Percentiles rank a stretch among this genome's conserved stretches.
phyloP scores from a whole-genome alignment of 2,888 invertebrate species.

The Dioctria rufipes region DNA sequence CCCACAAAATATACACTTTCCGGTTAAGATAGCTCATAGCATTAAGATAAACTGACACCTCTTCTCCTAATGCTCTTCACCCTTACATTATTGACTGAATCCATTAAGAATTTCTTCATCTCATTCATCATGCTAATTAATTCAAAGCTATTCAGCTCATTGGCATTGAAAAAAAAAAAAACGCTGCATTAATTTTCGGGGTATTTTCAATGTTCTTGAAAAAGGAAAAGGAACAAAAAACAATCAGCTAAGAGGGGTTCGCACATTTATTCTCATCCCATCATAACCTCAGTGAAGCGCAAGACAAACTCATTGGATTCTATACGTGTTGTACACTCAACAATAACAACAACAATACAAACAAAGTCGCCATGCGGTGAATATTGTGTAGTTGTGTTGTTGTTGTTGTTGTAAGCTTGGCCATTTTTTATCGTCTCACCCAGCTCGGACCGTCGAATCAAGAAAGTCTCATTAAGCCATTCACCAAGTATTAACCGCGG shows the following conservation, averaged over 20 bases:
- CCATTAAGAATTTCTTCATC: constrained; percentile 24
- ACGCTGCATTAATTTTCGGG: background rate
- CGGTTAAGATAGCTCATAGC: background rate
- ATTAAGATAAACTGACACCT: constrained; percentile 12
- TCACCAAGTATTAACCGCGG: constrained; percentile 50
- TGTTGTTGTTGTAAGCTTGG: no score
- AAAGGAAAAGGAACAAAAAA: background rate
- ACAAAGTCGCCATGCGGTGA: no score
- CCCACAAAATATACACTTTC: constrained; percentile 25
- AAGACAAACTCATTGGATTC: no score
- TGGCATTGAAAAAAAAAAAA: constrained; percentile 15
- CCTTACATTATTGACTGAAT: background rate
- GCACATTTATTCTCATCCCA: constrained; percentile 6
- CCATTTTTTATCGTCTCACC: background rate
- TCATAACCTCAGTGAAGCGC: constrained; percentile 1
- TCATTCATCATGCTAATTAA: constrained; percentile 45
- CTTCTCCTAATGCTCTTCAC: background rate
- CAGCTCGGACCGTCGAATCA: constrained; percentile 8
- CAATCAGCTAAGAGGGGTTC: constrained; percentile 20
- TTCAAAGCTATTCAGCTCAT: constrained; percentile 35
- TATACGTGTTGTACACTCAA: no score
- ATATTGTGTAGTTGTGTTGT: no score
- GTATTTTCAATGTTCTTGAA: background rate
- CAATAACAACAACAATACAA: no score
- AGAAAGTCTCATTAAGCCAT: constrained; percentile 47